A percentile compares a stretch with the other conserved stretches of the same genome.
Evolutionary conservation across 2,888 invertebrate species (phyloP).

Genomic region (Plebejus argus): DNA sequence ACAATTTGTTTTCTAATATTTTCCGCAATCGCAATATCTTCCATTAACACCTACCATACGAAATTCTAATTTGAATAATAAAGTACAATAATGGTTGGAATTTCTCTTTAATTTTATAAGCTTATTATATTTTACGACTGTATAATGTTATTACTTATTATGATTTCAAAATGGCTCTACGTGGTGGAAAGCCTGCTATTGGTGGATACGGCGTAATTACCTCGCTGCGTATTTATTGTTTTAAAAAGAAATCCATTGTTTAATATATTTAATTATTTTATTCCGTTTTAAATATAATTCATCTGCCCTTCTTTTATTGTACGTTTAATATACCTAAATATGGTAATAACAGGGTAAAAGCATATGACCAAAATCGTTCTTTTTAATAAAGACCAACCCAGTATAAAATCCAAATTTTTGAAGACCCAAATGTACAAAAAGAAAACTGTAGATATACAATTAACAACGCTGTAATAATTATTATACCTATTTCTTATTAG

Average conservation of each 20-base stretch:
- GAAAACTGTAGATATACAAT: too few species aligned
- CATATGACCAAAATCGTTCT: too few species aligned
- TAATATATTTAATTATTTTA: constrained; percentile 5
- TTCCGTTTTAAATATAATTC: neutral
- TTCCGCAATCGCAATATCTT: neutral
- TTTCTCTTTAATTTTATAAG: constrained; percentile 31
- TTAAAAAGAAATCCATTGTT: neutral
- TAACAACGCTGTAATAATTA: neutral
- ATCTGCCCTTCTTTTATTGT: neutral
- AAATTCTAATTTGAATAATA: constrained; percentile 21
- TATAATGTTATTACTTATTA: constrained; percentile 26
- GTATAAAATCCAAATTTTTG: too few species aligned
- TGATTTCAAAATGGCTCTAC: constrained; percentile 27
- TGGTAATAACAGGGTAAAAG: neutral
- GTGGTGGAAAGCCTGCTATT: constrained; percentile 10
- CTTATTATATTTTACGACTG: constrained; percentile 30
- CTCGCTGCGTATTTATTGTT: neutral
- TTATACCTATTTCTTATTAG: neutral
- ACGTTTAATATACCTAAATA: neutral
- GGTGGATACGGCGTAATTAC: neutral
- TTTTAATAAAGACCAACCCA: too few species aligned
- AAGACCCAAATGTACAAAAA: too few species aligned
- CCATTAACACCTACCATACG: neutral
- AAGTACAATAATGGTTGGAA: constrained; percentile 3
- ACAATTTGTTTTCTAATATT: neutral